Evolutionary conservation across 92 coral and sea anemone species (phyloP).

Genomic region (Virgularia gustaviana): DNA sequence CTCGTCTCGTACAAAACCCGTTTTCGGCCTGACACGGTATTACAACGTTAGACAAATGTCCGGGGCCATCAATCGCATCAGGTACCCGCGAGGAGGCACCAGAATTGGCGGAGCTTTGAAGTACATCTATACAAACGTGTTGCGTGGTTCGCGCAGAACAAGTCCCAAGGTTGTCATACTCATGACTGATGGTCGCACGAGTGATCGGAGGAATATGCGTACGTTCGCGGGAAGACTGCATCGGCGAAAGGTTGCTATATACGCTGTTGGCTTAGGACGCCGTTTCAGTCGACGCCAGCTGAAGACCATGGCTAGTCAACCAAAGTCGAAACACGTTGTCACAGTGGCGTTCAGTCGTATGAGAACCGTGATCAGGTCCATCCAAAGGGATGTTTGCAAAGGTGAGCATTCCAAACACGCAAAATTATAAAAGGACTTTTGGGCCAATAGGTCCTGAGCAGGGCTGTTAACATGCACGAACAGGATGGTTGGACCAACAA

Average conservation of each 20-base stretch:
- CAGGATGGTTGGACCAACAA: no score
- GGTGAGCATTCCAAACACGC: not conserved
- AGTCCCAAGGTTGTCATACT: constrained; percentile 59
- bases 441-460: no score
- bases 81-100: constrained; percentile 77
- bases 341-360: constrained; percentile 10
- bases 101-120: constrained; percentile 68
- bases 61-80: constrained; percentile 66
- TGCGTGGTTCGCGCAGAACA: constrained; percentile 57
- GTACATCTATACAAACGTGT: constrained; percentile 52
- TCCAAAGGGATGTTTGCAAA: constrained; percentile 16
- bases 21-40: constrained; percentile 65
- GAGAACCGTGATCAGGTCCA: not conserved
- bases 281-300: not conserved
- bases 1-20: constrained; percentile 58
- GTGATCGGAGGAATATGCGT: not conserved
- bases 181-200: constrained; percentile 22
- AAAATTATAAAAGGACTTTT: no score
- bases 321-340: constrained; percentile 14
- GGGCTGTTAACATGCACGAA: no score
- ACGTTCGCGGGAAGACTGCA: not conserved
- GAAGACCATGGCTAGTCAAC: constrained; percentile 6
- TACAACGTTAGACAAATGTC: constrained; percentile 59
- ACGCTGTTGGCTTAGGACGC: constrained; percentile 23
- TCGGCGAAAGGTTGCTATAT: not conserved